Evolutionary conservation across 2,888 invertebrate species (phyloP).

Genomic region (Agonopterix heracliana): DNA sequence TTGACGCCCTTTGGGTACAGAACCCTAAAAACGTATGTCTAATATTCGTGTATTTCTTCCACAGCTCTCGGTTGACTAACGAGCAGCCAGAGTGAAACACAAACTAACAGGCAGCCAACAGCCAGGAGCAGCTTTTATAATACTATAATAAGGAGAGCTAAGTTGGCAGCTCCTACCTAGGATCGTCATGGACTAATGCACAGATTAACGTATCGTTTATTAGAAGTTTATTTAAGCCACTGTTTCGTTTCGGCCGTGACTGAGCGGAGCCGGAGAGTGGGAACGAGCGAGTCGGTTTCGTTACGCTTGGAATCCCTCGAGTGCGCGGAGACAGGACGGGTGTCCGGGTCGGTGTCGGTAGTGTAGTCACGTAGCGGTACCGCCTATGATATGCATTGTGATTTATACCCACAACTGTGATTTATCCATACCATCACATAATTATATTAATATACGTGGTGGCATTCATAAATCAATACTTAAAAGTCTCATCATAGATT

Average conservation of each 20-base stretch:
- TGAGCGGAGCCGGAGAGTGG: constrained; percentile 5
- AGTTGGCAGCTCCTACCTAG: constrained; percentile 28
- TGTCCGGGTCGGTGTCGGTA: constrained; percentile 36
- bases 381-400: constrained; percentile 70
- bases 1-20: too few relatives aligned
- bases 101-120: constrained; percentile 50
- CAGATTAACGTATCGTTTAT: constrained; percentile 40
- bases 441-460: constrained; percentile 58
- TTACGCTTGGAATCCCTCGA: constrained; percentile 46
- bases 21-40: too few relatives aligned
- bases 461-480: constrained; percentile 69
- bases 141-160: constrained; percentile 16
- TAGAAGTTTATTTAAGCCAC: constrained; percentile 52
- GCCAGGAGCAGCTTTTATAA: constrained; percentile 48
- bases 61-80: constrained; percentile 52
- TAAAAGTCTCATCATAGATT: constrained; percentile 70
- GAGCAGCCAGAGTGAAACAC: constrained; percentile 59
- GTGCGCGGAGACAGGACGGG: constrained; percentile 31
- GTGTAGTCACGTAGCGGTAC: constrained; percentile 64
- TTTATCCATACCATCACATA: constrained; percentile 68
- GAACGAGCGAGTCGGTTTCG: constrained; percentile 15
- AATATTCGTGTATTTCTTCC: constrained; percentile 19
- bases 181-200: constrained; percentile 58
- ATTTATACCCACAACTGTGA: constrained; percentile 70
- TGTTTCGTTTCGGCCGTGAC: constrained; percentile 49